Percentiles rank a stretch among this genome's conserved stretches.
These are phyloP conservation scores for Chrysina gloriosa DNA, from an alignment of 2,888 invertebrate species.

Conservation along the genomic window DNA sequence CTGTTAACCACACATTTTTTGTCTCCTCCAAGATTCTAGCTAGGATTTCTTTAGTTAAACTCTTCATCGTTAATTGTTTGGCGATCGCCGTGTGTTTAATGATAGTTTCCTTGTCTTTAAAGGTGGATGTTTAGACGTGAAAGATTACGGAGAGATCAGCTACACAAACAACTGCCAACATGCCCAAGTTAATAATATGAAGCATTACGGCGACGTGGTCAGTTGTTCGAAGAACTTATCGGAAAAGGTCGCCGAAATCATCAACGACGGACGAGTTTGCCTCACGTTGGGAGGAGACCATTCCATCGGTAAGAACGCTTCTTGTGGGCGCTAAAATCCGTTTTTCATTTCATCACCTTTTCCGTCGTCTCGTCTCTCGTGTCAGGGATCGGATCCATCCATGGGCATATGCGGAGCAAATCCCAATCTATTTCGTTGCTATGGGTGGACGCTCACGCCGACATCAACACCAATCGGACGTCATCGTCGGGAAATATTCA, in stretches of 20 bases:
- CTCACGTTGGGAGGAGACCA: conserved; percentile 93
- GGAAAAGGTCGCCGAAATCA: conserved; percentile 71
- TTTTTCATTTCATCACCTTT: not conserved
- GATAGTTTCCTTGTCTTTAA: conserved; percentile 18
- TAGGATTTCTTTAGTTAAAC: too few relatives aligned
- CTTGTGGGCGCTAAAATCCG: not conserved
- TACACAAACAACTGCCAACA: conserved; percentile 61
- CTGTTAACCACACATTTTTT: too few relatives aligned
- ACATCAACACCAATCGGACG: conserved; percentile 89
- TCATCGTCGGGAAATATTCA: conserved; percentile 84
- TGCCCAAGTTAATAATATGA: conserved; percentile 72
- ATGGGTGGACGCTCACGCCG: conserved; percentile 94
- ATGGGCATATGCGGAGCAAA: conserved; percentile 77
- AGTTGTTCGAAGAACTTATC: conserved; percentile 77
- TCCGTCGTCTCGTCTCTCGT: conserved; percentile 38
- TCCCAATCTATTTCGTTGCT: conserved; percentile 80
- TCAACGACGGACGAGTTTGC: conserved; percentile 74
- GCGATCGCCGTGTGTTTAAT: not conserved
- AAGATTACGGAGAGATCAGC: conserved; percentile 78
- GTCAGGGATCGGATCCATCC: conserved; percentile 76
- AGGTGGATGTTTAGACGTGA: conserved; percentile 57
- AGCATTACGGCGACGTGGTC: conserved; percentile 74
- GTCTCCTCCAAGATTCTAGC: too few relatives aligned
- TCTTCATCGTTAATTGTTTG: too few relatives aligned
- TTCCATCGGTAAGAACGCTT: conserved; percentile 75